Evolutionary conservation across 2,797 vertebrate species (phyloP).

Genomic region (Sebastes flavidus): DNA sequence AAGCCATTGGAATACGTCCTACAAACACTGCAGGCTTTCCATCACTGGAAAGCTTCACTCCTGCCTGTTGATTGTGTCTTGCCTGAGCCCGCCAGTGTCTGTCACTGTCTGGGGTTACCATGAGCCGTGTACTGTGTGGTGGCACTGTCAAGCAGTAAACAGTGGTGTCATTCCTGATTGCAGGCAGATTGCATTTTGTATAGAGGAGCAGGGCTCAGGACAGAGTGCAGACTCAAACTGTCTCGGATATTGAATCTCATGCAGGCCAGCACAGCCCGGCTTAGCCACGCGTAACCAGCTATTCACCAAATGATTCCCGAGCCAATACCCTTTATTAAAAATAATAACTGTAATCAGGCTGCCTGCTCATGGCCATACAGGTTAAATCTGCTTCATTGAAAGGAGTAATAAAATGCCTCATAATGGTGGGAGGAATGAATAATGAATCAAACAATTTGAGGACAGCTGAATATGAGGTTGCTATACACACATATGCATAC

Average conservation of each 20-base stretch:
- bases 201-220: constrained; percentile 45
- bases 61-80: constrained; percentile 72
- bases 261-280: constrained; percentile 25
- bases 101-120: constrained; percentile 62
- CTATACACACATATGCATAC: constrained; percentile 2
- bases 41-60: constrained; percentile 69
- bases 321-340: constrained; percentile 76
- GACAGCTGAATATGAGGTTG: constrained; percentile 31
- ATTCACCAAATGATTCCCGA: constrained; percentile 69
- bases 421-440: constrained; percentile 58
- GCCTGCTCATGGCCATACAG: constrained; percentile 59
- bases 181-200: constrained; percentile 73
- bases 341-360: constrained; percentile 81
- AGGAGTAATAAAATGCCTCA: constrained; percentile 64
- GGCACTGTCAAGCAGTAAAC: constrained; percentile 67
- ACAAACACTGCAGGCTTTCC: constrained; percentile 61
- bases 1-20: constrained; percentile 65
- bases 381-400: constrained; percentile 69
- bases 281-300: constrained; percentile 51
- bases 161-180: constrained; percentile 74
- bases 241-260: constrained; percentile 67
- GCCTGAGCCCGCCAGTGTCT: constrained; percentile 55
- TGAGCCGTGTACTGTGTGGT: constrained; percentile 32
- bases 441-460: constrained; percentile 55
- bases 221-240: constrained; percentile 48